These are phyloP conservation scores for Piaya cayana DNA, from an alignment of 2,113 vertebrate species.

Conservation along the genomic window DNA sequence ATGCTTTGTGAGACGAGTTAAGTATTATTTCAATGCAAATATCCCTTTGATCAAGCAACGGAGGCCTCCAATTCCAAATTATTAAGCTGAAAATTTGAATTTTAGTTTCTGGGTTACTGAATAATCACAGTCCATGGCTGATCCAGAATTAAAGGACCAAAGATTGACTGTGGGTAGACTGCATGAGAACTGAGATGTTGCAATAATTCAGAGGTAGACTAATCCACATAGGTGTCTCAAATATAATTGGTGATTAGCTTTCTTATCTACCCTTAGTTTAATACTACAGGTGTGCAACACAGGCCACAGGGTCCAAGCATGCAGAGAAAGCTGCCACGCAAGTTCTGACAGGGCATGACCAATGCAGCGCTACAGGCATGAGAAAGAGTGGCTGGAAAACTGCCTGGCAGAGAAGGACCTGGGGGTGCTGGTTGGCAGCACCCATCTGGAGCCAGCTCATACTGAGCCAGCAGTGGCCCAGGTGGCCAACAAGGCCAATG, in stretches of 20 bases:
- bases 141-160: background rate
- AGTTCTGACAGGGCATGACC: conserved; percentile 5
- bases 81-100: background rate
- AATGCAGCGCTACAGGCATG: no score
- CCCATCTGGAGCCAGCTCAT: no score
- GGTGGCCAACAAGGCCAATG: no score
- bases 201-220: background rate
- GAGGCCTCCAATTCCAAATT: background rate
- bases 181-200: background rate
- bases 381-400: no score
- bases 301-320: background rate
- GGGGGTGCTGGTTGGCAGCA: no score
- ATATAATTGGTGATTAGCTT: background rate
- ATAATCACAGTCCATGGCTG: background rate
- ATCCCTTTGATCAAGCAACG: background rate
- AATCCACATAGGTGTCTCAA: background rate
- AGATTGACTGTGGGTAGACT: background rate
- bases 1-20: background rate
- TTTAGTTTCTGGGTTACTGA: background rate
- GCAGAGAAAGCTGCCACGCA: background rate
- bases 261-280: background rate
- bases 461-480: no score
- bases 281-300: background rate
- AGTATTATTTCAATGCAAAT: background rate
- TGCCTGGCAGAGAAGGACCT: no score